Percentiles rank a stretch among this genome's conserved stretches.
Evolutionary conservation across 2,888 invertebrate species (phyloP).

Genomic region (Xylota segnis): DNA sequence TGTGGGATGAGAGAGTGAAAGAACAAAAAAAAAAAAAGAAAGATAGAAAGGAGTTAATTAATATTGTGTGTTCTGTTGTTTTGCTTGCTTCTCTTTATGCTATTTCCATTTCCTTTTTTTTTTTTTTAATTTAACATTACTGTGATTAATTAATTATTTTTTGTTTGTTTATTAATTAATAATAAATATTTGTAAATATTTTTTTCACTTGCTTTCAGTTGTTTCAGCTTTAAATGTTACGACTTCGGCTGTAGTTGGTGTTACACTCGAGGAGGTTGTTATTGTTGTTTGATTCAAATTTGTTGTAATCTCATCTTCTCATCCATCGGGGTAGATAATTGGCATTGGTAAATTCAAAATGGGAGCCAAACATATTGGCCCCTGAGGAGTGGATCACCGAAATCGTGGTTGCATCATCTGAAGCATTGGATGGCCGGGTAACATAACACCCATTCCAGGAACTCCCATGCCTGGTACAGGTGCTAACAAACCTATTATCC

Average conservation of each 20-base stretch:
- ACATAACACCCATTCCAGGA: conserved; percentile 85
- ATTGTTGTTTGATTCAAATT: conserved; percentile 39
- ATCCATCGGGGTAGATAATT: conserved; percentile 82
- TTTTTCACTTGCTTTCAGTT: conserved; percentile 77
- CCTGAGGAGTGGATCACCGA: conserved; percentile 91
- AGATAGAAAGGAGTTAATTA: conserved; percentile 57
- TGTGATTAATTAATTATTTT: conserved; percentile 56
- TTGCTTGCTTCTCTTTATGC: conserved; percentile 57
- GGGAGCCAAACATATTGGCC: conserved; percentile 81
- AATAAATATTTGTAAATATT: conserved; percentile 44
- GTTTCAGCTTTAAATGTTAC: conserved; percentile 38
- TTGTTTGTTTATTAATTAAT: too few relatives aligned
- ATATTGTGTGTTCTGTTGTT: conserved; percentile 60
- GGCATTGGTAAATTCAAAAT: conserved; percentile 83
- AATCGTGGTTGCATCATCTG: conserved; percentile 93
- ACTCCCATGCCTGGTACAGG: conserved; percentile 83
- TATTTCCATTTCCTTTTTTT: conserved; percentile 56
- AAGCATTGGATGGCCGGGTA: conserved; percentile 85
- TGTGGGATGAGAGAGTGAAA: conserved; percentile 57
- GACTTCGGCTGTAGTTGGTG: conserved; percentile 39
- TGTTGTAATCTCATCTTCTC: conserved; percentile 38
- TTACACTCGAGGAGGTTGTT: conserved; percentile 29
- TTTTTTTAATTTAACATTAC: conserved; percentile 62
- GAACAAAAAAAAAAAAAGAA: conserved; percentile 35
- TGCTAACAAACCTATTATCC: conserved; percentile 81